Percentiles rank a stretch among this genome's conserved stretches.
Conservation (phyloP, 2,888 invertebrate species). For the Acanthosepion pharaonis region DNA sequence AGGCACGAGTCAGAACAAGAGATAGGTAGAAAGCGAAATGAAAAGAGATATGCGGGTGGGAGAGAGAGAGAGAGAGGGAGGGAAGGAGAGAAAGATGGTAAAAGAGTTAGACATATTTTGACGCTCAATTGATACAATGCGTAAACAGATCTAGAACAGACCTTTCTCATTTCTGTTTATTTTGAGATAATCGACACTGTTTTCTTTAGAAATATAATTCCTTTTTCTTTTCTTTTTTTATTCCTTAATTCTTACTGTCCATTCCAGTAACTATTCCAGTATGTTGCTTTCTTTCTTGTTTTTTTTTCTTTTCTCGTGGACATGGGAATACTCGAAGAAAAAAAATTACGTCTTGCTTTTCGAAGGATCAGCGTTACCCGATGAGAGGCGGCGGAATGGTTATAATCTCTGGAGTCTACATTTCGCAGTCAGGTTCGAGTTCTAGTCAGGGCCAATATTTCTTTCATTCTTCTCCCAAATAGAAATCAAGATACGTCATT, state of each 20-base stretch:
- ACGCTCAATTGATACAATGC: neutral
- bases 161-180: slow-evolving; percentile 4
- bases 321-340: no score
- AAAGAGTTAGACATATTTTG: neutral
- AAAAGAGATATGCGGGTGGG: no score
- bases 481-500: no score
- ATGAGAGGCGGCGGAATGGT: no score
- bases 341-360: no score
- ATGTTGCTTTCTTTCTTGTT: neutral
- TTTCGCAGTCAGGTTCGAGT: no score
- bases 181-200: neutral
- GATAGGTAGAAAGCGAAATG: neutral
- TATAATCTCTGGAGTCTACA: no score
- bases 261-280: neutral
- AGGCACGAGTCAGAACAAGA: neutral
- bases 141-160: neutral
- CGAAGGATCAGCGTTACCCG: no score
- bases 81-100: neutral
- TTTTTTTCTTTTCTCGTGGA: no score
- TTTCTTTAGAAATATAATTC: neutral
- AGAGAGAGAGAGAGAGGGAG: no score
- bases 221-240: neutral
- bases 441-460: no score
- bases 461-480: no score
- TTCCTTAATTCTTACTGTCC: neutral